These are phyloP conservation scores for Spea hammondii DNA, from an alignment of 2,797 vertebrate species.

Conservation along the genomic window DNA sequence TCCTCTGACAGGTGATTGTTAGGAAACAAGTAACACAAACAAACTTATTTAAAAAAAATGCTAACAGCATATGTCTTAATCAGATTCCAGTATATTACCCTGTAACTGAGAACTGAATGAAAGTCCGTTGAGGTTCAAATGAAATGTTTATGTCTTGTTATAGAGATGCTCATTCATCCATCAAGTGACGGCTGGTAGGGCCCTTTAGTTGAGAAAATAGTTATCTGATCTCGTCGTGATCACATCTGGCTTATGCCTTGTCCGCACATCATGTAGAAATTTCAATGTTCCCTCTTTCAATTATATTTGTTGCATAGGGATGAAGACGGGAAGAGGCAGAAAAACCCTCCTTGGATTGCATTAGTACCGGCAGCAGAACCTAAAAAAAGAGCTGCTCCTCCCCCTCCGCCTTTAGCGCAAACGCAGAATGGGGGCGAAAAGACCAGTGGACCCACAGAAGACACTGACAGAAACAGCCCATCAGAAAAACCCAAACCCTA, in stretches of 20 bases:
- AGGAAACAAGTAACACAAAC: too few species aligned
- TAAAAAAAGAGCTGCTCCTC: constrained; percentile 81
- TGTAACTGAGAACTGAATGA: too few species aligned
- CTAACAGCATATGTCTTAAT: too few species aligned
- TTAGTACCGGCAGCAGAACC: constrained; percentile 87
- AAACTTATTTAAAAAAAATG: too few species aligned
- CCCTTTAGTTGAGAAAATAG: neutral
- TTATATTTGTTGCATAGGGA: constrained; percentile 40
- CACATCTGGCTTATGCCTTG: too few species aligned
- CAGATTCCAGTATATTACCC: too few species aligned
- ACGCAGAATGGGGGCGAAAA: constrained; percentile 53
- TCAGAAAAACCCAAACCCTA: constrained; percentile 68
- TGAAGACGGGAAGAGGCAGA: constrained; percentile 60
- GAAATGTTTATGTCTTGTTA: too few species aligned
- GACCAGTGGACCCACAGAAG: constrained; percentile 35
- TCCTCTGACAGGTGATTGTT: constrained; percentile 80
- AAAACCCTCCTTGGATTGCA: constrained; percentile 93
- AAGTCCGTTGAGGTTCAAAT: too few species aligned
- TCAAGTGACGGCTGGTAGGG: too few species aligned
- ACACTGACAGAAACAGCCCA: constrained; percentile 51
- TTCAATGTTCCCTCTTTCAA: neutral
- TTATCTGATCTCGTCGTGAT: neutral
- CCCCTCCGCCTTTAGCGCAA: constrained; percentile 63
- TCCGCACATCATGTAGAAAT: too few species aligned
- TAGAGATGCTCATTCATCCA: too few species aligned